Evolutionary conservation across 2,888 invertebrate genomes (phyloP).

Genomic region (Ophioninae sp.): DNA sequence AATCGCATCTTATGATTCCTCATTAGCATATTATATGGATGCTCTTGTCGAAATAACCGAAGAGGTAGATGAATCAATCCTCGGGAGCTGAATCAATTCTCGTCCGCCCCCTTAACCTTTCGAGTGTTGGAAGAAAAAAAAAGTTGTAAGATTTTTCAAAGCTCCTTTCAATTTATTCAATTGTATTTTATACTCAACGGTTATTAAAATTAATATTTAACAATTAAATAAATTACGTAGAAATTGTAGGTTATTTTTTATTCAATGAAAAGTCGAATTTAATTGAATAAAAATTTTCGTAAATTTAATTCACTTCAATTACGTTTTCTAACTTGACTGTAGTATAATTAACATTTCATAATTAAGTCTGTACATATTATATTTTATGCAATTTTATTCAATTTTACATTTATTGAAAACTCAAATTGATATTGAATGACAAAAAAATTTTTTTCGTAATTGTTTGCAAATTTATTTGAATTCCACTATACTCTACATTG

Average conservation of each 20-base stretch:
- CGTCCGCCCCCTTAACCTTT: constrained; percentile 16
- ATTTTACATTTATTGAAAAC: no score
- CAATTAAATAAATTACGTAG: background rate
- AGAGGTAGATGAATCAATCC: constrained; percentile 7
- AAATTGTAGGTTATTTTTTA: background rate
- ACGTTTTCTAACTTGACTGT: no score
- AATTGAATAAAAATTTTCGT: no score
- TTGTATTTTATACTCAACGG: no score
- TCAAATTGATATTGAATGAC: no score
- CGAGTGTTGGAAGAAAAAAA: background rate
- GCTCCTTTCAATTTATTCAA: background rate
- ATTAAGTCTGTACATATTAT: no score
- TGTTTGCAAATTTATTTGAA: no score
- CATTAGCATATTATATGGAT: constrained; percentile 33
- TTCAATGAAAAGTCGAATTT: background rate
- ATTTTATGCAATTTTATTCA: no score
- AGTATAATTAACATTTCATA: no score
- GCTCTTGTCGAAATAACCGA: constrained; percentile 4
- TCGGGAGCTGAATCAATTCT: background rate
- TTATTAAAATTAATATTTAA: background rate
- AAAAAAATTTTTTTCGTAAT: no score
- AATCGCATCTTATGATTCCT: constrained; percentile 28
- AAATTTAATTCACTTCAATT: no score
- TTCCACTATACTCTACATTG: no score
- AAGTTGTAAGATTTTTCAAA: background rate